Evolutionary conservation across 2,113 vertebrate genomes (phyloP).

Genomic region (Nasalis larvatus): DNA sequence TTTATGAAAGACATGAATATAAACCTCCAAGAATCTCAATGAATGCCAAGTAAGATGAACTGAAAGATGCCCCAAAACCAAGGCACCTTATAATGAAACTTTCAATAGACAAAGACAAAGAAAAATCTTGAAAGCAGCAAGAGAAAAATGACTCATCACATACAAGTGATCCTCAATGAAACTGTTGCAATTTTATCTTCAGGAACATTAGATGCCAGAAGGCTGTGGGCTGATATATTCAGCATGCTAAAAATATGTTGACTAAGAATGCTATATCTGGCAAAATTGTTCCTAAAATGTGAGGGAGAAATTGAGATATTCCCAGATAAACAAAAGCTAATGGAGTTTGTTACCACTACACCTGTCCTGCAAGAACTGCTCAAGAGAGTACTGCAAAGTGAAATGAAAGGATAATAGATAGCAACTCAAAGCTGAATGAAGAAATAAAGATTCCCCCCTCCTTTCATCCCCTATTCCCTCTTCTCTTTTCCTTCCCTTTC

Average conservation of each 20-base stretch:
- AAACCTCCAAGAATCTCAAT: neutral
- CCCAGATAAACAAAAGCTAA: neutral
- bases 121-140: neutral
- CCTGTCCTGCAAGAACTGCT: neutral
- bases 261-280: neutral
- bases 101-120: neutral
- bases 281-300: neutral
- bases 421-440: neutral
- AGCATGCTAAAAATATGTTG: neutral
- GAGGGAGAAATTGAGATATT: neutral
- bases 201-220: neutral
- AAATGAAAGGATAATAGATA: neutral
- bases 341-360: neutral
- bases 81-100: neutral
- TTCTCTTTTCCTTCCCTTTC: no score
- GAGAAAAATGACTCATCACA: neutral
- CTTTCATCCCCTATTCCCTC: no score
- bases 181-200: neutral
- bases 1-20: neutral
- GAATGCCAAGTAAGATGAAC: neutral
- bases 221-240: neutral
- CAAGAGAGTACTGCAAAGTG: neutral
- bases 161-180: neutral
- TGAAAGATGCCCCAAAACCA: no score
- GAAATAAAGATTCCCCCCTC: neutral